Evolutionary conservation across 1,140 invertebrate species (phyloP).

Genomic region (Trichonephila clavipes): DNA sequence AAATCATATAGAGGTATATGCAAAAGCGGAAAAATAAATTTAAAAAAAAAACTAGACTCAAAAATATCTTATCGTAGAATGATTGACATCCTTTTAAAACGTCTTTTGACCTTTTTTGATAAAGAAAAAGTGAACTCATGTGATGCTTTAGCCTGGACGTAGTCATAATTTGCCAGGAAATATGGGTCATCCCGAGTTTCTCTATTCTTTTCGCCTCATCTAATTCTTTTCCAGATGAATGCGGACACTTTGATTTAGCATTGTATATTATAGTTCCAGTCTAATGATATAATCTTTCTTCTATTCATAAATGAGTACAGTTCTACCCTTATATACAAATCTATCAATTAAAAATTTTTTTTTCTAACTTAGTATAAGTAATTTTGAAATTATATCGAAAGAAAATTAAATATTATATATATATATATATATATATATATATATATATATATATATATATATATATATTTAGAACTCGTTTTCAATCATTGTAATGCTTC

Average conservation of each 20-base stretch:
- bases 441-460: too few relatives aligned
- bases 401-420: too few relatives aligned
- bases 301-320: not conserved
- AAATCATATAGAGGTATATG: not conserved
- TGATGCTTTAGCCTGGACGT: not conserved
- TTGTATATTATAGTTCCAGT: not conserved
- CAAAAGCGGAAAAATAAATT: not conserved
- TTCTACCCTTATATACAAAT: not conserved
- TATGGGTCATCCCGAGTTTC: not conserved
- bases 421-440: too few relatives aligned
- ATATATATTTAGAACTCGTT: too few relatives aligned
- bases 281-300: not conserved
- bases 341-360: not conserved
- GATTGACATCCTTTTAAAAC: not conserved
- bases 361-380: not conserved
- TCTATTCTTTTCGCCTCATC: not conserved
- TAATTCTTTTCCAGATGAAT: not conserved
- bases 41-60: not conserved
- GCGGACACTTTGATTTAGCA: not conserved
- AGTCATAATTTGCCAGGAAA: constrained; percentile 20
- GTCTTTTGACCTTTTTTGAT: not conserved
- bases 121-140: not conserved
- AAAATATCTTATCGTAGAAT: not conserved
- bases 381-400: not conserved
- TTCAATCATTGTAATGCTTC: too few relatives aligned